These are phyloP conservation scores for Pomatostomus ruficeps DNA, from an alignment of 2,113 vertebrate species.

Conservation along the genomic window DNA sequence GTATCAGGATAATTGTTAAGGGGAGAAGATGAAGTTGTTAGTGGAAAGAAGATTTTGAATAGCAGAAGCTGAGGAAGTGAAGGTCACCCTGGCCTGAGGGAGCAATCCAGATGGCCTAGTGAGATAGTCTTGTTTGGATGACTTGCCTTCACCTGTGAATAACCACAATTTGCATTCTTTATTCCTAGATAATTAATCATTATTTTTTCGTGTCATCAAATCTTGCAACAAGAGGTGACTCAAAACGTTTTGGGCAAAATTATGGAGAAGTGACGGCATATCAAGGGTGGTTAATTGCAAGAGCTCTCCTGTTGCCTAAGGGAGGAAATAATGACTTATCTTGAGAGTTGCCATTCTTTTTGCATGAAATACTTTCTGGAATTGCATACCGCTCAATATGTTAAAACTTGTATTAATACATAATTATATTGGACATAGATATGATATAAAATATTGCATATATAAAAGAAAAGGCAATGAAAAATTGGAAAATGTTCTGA, in stretches of 20 bases:
- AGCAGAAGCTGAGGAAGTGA: background rate
- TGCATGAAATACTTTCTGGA: background rate
- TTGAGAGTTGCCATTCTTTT: background rate
- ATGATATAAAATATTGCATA: background rate
- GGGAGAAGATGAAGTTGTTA: background rate
- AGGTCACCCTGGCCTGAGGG: background rate
- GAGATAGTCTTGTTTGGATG: background rate
- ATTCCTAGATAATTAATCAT: background rate
- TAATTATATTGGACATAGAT: background rate
- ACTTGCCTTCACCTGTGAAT: background rate
- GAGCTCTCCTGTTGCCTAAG: background rate
- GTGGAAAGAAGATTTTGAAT: background rate
- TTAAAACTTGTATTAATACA: background rate
- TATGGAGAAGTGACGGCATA: background rate
- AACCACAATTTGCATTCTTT: background rate
- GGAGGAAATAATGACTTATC: background rate
- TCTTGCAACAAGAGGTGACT: background rate
- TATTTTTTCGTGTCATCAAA: background rate
- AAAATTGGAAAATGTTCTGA: background rate
- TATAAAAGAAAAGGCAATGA: background rate
- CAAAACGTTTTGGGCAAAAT: background rate
- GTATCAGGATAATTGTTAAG: background rate
- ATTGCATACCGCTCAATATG: background rate
- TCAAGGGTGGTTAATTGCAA: rapidly evolving
- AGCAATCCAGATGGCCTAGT: background rate